Conservation (phyloP, 2,888 invertebrate genomes). For the Cantharis flavilabris region DNA sequence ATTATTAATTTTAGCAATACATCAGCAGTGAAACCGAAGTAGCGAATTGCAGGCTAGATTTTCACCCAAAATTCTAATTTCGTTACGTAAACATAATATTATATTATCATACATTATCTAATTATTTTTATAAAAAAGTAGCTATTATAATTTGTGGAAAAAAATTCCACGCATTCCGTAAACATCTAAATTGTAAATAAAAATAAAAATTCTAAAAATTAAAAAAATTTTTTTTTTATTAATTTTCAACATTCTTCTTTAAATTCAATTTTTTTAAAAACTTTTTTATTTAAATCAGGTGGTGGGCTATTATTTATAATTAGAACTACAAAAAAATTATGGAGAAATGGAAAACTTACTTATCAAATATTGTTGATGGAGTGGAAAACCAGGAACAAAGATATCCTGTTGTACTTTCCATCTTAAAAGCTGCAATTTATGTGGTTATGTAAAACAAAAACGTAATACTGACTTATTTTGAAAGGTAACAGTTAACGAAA, state of each 20-base stretch:
- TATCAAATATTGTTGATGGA: neutral
- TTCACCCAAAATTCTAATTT: neutral
- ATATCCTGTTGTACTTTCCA: neutral
- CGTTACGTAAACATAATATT: neutral
- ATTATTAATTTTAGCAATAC: neutral
- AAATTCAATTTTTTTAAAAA: too few species aligned
- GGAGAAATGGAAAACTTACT: neutral
- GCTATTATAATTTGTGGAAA: neutral
- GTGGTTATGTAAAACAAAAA: neutral
- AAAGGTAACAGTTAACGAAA: neutral
- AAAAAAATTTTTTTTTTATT: too few species aligned
- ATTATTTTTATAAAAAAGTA: neutral
- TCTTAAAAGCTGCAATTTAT: neutral
- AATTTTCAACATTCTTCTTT: too few species aligned
- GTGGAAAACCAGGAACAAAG: neutral
- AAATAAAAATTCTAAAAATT: too few species aligned
- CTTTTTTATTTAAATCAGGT: too few species aligned
- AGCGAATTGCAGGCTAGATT: neutral
- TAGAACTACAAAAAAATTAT: too few species aligned
- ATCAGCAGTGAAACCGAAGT: too few species aligned
- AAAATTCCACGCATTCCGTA: neutral
- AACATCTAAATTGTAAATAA: neutral
- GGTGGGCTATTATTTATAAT: neutral
- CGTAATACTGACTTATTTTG: neutral
- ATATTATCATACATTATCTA: too few species aligned